A percentile compares a stretch with the other conserved stretches of the same genome.
Conservation (phyloP, 2,888 invertebrate genomes). For the Drosophila siamana region DNA sequence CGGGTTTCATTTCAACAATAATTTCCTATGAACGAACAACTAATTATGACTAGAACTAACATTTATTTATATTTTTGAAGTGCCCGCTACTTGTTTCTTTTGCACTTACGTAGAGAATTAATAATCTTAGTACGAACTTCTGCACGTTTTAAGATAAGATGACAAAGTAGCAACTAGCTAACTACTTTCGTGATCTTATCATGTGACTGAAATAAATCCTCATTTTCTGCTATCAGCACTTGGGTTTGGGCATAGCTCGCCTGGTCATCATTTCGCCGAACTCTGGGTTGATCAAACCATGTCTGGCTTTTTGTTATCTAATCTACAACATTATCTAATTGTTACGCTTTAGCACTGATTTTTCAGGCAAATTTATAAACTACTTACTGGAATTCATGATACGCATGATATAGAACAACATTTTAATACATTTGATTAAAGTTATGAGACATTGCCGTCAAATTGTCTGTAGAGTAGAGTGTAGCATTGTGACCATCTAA, state of each 20-base stretch:
- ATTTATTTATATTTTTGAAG: background rate
- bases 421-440: background rate
- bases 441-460: slow-evolving; percentile 10
- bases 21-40: slow-evolving; percentile 7
- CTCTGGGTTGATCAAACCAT: slow-evolving; percentile 18
- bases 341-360: slow-evolving; percentile 42
- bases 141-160: slow-evolving; percentile 29
- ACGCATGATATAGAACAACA: background rate
- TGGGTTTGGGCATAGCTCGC: background rate
- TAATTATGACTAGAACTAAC: background rate
- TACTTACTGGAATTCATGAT: background rate
- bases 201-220: slow-evolving; percentile 51
- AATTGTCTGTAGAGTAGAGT: too few species aligned
- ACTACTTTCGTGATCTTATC: slow-evolving; percentile 28
- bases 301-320: slow-evolving; percentile 32
- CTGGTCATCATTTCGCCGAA: slow-evolving; percentile 23
- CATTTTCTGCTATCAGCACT: slow-evolving; percentile 31
- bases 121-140: background rate
- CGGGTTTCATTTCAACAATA: slow-evolving; percentile 10
- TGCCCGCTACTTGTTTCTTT: background rate
- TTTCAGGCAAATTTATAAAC: slow-evolving; percentile 18
- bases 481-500: too few species aligned
- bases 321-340: slow-evolving; percentile 32
- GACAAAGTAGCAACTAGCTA: slow-evolving; percentile 1
- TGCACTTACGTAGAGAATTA: background rate